These are phyloP conservation scores for Eudyptes chrysolophus DNA, from an alignment of 2,113 vertebrate genomes.

Conservation along the genomic window DNA sequence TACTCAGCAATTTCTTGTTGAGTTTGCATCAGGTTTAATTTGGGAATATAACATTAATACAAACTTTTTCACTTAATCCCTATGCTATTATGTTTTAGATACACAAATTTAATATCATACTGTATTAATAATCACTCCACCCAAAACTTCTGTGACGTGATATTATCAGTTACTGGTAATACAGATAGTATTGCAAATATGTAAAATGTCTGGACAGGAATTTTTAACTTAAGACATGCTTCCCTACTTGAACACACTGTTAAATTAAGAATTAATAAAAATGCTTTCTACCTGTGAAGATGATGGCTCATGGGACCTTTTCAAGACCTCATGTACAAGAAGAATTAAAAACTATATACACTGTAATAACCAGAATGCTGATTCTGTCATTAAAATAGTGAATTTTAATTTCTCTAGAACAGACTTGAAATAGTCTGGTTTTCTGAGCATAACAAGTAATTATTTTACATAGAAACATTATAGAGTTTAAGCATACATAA, in stretches of 20 bases:
- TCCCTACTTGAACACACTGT: neutral
- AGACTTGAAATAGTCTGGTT: neutral
- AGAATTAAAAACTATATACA: neutral
- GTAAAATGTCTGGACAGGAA: neutral
- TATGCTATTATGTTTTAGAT: neutral
- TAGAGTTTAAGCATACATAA: neutral
- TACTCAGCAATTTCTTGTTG: neutral
- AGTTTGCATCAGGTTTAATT: neutral
- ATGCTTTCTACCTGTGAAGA: neutral
- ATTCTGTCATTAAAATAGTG: neutral
- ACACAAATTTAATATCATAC: neutral
- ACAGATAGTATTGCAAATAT: neutral
- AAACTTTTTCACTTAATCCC: neutral
- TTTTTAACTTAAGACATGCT: neutral
- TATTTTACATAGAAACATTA: neutral
- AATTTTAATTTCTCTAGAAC: neutral
- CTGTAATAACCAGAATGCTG: neutral
- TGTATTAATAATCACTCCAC: neutral
- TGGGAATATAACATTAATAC: neutral
- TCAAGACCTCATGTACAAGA: neutral
- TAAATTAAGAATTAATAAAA: neutral
- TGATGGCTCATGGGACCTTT: neutral
- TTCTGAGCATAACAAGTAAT: neutral
- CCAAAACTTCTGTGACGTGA: neutral
- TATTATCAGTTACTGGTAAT: neutral